Evolutionary conservation across 2,888 invertebrate species (phyloP).

Genomic region (Chymomyza fuscimana): DNA sequence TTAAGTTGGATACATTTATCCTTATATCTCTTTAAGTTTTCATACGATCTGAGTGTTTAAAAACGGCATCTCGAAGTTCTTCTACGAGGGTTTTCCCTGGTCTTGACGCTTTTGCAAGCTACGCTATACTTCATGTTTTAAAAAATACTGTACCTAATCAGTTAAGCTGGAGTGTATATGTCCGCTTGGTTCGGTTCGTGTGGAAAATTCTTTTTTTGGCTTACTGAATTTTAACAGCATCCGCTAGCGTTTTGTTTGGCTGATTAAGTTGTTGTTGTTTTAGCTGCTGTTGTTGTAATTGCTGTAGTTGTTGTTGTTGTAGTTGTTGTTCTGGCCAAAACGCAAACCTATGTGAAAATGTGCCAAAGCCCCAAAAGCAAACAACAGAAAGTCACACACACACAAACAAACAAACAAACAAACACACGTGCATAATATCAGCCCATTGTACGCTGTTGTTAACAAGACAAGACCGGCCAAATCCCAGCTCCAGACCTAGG

Average conservation of each 20-base stretch:
- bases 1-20: too few species aligned
- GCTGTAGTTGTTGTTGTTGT: slow-evolving; percentile 3
- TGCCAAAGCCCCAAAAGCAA: slow-evolving; percentile 37
- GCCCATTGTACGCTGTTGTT: slow-evolving; percentile 68
- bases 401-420: slow-evolving; percentile 1
- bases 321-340: slow-evolving; percentile 11
- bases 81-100: too few species aligned
- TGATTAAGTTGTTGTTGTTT: slow-evolving; percentile 62
- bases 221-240: slow-evolving; percentile 63
- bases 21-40: too few species aligned
- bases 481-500: slow-evolving; percentile 6
- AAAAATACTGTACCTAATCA: too few species aligned
- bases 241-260: slow-evolving; percentile 57
- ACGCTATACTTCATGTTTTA: too few species aligned
- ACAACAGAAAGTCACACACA: not conserved
- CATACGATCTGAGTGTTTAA: too few species aligned
- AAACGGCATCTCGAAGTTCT: too few species aligned
- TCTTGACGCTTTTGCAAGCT: too few species aligned
- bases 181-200: slow-evolving; percentile 30
- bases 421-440: slow-evolving; percentile 46
- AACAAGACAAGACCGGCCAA: slow-evolving; percentile 58
- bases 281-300: slow-evolving; percentile 12
- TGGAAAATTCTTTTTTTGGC: not conserved
- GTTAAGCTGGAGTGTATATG: too few species aligned
- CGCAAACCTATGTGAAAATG: slow-evolving; percentile 33